Percentiles rank a stretch among this genome's conserved stretches.
phyloP scores from a whole-genome alignment of 2,888 invertebrate species.

The Dilophus febrilis region DNA sequence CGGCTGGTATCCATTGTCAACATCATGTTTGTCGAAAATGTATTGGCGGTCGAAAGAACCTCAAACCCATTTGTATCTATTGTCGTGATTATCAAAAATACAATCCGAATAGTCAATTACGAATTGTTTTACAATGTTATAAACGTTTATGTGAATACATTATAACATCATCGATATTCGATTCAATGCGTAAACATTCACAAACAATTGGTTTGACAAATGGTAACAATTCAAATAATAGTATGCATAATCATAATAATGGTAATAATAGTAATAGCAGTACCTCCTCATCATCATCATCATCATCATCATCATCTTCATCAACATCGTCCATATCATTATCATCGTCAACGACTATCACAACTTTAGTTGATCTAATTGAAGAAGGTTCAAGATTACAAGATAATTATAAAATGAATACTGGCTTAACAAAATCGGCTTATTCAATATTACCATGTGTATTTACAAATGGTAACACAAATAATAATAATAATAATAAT shows the following conservation, averaged over 20 bases:
- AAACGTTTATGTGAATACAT: slow-evolving; percentile 76
- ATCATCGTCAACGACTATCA: slow-evolving; percentile 28
- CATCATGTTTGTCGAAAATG: slow-evolving; percentile 80
- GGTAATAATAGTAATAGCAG: too few relatives aligned
- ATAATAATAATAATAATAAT: slow-evolving; percentile 13
- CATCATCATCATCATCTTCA: too few relatives aligned
- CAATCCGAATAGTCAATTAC: slow-evolving; percentile 62
- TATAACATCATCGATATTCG: slow-evolving; percentile 51
- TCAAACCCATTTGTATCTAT: slow-evolving; percentile 69
- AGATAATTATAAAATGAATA: slow-evolving; percentile 56
- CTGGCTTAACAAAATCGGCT: slow-evolving; percentile 54
- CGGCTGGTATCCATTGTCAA: slow-evolving; percentile 61
- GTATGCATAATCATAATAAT: too few relatives aligned
- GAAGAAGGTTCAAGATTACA: slow-evolving; percentile 63
- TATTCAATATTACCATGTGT: slow-evolving; percentile 59
- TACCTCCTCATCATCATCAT: too few relatives aligned
- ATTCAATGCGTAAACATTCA: slow-evolving; percentile 27
- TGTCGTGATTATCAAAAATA: slow-evolving; percentile 74
- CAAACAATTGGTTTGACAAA: slow-evolving; percentile 19
- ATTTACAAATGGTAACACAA: slow-evolving; percentile 35
- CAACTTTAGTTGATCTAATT: slow-evolving; percentile 54
- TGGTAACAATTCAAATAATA: slow-evolving; percentile 10
- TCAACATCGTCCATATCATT: too few relatives aligned
- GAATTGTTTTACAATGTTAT: slow-evolving; percentile 72
- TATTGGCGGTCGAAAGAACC: slow-evolving; percentile 65